phyloP scores from a whole-genome alignment of 2,113 vertebrate genomes.

The Pluvianellus socialis region DNA sequence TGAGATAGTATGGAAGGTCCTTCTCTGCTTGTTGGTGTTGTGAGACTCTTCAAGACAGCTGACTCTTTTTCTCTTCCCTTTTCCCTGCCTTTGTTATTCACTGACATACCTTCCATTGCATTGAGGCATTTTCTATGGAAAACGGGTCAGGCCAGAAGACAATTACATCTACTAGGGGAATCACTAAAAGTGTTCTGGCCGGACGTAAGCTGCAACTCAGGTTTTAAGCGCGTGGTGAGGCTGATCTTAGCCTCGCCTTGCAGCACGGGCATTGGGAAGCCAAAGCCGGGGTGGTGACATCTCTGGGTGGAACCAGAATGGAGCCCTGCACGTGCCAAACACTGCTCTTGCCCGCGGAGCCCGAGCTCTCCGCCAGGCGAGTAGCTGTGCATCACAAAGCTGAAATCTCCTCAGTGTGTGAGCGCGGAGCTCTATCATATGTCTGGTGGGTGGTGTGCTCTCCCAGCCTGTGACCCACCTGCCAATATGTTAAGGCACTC shows the following conservation, averaged over 20 bases:
- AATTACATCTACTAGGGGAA: not conserved
- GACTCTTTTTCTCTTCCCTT: not conserved
- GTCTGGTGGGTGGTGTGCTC: not conserved
- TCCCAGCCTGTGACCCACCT: not conserved
- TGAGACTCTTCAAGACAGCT: not conserved
- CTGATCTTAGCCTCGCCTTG: not conserved
- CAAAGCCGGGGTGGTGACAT: not conserved
- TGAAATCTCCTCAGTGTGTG: not conserved
- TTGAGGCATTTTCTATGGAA: not conserved
- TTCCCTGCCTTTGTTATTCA: not conserved
- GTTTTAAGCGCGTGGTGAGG: not conserved
- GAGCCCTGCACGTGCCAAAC: not conserved
- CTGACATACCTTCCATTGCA: rapidly evolving
- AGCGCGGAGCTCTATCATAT: not conserved
- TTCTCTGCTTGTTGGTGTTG: not conserved
- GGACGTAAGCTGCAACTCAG: not conserved
- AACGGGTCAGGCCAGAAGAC: not conserved
- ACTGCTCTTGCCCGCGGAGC: rapidly evolving
- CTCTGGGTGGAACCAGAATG: not conserved
- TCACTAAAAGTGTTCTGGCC: rapidly evolving
- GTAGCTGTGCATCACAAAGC: not conserved
- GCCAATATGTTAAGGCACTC: not conserved
- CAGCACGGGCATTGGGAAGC: not conserved
- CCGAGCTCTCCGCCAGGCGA: not conserved
- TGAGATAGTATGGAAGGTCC: not conserved